Percentiles rank a stretch among this genome's conserved stretches.
Conservation (phyloP, 2,888 invertebrate genomes). For the Hyposoter didymator region DNA sequence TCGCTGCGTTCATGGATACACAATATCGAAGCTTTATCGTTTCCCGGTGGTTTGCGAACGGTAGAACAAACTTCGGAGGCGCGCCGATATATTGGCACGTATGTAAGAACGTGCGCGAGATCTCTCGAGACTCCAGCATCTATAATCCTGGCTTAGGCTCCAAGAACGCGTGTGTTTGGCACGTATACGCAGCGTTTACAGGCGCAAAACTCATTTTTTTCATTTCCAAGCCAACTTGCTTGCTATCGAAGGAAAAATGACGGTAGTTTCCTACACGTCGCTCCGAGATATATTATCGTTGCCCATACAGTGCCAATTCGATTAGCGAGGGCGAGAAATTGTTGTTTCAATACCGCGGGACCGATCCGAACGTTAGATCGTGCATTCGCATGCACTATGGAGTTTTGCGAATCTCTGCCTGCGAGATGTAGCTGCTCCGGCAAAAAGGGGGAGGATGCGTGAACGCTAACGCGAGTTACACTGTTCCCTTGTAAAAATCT, state of each 20-base stretch:
- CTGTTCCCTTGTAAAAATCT: background rate
- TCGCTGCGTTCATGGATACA: constrained; percentile 10
- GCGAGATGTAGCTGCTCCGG: no score
- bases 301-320: background rate
- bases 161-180: constrained; percentile 47
- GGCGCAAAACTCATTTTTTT: constrained; percentile 21
- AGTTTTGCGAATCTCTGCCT: no score
- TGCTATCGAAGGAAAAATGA: constrained; percentile 1
- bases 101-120: constrained; percentile 47
- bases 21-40: constrained; percentile 62
- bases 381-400: no score
- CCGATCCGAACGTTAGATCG: background rate
- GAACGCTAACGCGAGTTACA: background rate
- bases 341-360: background rate
- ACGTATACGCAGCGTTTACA: constrained; percentile 38
- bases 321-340: background rate
- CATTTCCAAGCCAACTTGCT: background rate
- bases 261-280: constrained; percentile 26
- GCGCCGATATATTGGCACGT: constrained; percentile 57
- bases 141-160: constrained; percentile 55
- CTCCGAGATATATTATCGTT: constrained; percentile 1
- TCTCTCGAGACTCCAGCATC: constrained; percentile 45
- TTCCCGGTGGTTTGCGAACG: constrained; percentile 58
- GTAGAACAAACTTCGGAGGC: constrained; percentile 59
- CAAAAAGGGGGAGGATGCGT: background rate